Evolutionary conservation across 2,888 invertebrate species (phyloP), one percentile per base, ranked within the genome.

Genomic region (Epirrhoe tristata): DNA sequence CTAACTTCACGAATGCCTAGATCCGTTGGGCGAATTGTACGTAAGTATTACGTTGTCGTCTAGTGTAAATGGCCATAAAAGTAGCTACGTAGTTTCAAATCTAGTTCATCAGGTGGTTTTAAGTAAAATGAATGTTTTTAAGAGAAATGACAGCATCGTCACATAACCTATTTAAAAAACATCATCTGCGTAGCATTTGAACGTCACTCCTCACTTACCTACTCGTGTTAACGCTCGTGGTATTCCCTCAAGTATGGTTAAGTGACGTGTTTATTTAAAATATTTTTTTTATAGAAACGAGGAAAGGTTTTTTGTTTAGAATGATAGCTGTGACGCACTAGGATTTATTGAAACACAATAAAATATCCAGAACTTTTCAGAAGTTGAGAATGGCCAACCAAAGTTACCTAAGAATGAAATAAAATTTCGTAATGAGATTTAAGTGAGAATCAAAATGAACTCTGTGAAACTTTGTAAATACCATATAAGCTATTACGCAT

Each of bases 91-190:
- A 43, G 39, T 3, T 4, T 5, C 12, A 24, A 34, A 62, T 56
- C 56, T 62, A 56, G 62, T 51, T 39, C 50, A 62, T 5, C 16
- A 31, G 32, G 54, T 50, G 61, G 61, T 48, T 34, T 36, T 62
- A 48, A 48, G 14, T 62, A 50, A 62, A 55, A 34, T 36, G 1
- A 55, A 36, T 7, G 8, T n/a, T 14, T 62, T 54, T 55, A 34
- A 17, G 55, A 10, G 61, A 62, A 62, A 50, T 62, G 4, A 48
- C 6, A 12, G 5, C 10, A 17, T 10, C 55, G 61, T 62, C 61
- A 55, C 17, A 54, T 31, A 39, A 48, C 62, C 62, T 56, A 62
- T 50, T 50, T 54, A 31, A 17, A 16, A 8, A 8, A 48, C 48
- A 2, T 14, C 24, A 5, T 14, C 14, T 32, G 6, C 52, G 39